Percentiles rank a stretch among this genome's conserved stretches.
phyloP scores from a whole-genome alignment of 2,888 invertebrate genomes.

The Philereme vetulata region DNA sequence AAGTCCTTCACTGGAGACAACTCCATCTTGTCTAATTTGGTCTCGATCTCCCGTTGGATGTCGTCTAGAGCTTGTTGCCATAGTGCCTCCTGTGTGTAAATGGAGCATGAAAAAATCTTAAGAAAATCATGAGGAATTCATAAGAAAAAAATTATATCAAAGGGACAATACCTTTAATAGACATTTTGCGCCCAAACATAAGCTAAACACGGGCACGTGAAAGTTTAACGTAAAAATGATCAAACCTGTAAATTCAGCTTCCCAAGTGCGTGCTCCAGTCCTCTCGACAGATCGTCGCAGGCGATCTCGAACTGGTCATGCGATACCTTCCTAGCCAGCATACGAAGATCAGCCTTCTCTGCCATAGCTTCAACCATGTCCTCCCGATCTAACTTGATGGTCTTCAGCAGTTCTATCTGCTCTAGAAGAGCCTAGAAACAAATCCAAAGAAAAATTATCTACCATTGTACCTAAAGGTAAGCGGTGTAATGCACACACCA shows the following conservation, averaged over 20 bases:
- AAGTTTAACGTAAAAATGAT: too few relatives aligned
- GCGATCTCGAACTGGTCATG: conserved; percentile 88
- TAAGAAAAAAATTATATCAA: not conserved
- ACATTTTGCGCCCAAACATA: too few relatives aligned
- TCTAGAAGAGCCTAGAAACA: conserved; percentile 81
- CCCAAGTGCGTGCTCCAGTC: conserved; percentile 85
- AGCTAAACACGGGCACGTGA: too few relatives aligned
- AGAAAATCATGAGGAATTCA: not conserved
- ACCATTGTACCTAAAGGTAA: too few relatives aligned
- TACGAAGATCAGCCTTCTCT: conserved; percentile 88
- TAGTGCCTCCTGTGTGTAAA: conserved; percentile 75
- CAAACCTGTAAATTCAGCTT: conserved; percentile 85
- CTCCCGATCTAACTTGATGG: conserved; percentile 87
- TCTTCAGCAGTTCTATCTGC: conserved; percentile 86
- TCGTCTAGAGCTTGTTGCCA: conserved; percentile 87
- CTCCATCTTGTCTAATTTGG: conserved; percentile 87
- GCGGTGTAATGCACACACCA: too few relatives aligned
- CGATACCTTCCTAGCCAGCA: conserved; percentile 89
- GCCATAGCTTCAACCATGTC: conserved; percentile 89
- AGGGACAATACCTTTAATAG: too few relatives aligned
- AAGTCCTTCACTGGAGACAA: conserved; percentile 86
- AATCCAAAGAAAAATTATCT: not conserved
- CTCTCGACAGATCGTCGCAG: conserved; percentile 86
- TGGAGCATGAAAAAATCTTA: not conserved
- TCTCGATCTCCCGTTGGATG: conserved; percentile 86